Percentiles rank a stretch among this genome's conserved stretches.
Evolutionary conservation across 64 coral and sea anemone species (phyloP).

Genomic region (Pocillopora verrucosa): DNA sequence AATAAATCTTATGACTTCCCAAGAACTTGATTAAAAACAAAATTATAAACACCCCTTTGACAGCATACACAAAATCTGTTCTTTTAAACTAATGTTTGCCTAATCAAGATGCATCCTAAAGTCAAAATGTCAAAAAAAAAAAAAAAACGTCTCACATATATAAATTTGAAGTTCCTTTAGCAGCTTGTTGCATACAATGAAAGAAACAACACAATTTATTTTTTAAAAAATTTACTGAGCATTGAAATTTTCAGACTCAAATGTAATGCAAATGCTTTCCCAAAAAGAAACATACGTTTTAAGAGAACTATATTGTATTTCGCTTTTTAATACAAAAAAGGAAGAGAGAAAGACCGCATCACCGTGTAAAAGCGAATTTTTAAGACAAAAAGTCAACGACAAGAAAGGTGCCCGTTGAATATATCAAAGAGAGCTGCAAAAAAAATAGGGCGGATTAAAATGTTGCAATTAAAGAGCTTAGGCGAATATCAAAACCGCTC

Average conservation of each 20-base stretch:
- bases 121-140: neutral
- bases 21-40: conserved; percentile 18
- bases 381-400: neutral
- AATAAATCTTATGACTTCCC: conserved; percentile 20
- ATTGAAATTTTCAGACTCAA: too few species aligned
- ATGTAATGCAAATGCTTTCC: neutral
- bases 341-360: neutral
- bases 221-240: too few species aligned
- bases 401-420: neutral
- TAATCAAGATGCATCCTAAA: neutral
- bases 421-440: neutral
- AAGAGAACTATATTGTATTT: neutral
- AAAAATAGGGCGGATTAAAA: neutral
- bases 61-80: neutral
- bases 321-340: neutral
- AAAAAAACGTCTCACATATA: neutral
- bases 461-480: conserved; percentile 35
- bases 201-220: too few species aligned
- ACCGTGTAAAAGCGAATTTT: neutral
- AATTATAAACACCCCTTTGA: neutral
- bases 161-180: neutral
- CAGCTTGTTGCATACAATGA: neutral
- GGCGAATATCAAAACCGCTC: neutral
- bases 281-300: neutral
- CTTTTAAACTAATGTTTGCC: neutral